Percentiles rank a stretch among this genome's conserved stretches.
phyloP scores from a whole-genome alignment of 2,888 invertebrate species.

The Steinernema hermaphroditum region DNA sequence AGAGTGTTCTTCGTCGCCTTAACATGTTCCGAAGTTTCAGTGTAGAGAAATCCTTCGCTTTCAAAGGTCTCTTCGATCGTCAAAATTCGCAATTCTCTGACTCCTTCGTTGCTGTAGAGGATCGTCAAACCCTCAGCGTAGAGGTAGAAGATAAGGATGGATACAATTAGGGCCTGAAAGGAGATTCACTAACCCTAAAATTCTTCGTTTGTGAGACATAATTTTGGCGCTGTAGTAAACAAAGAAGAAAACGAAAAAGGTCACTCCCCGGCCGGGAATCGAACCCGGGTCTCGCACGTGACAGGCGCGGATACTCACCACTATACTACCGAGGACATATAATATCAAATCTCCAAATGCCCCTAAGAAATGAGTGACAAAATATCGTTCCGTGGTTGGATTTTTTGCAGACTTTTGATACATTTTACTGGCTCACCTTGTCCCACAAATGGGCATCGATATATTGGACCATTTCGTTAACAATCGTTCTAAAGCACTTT shows the following conservation, averaged over 20 bases:
- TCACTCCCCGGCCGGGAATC: too few species aligned
- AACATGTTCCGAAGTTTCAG: neutral
- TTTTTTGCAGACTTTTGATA: too few species aligned
- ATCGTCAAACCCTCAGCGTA: neutral
- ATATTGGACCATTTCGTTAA: neutral
- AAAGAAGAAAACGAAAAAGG: neutral
- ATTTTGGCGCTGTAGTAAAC: too few species aligned
- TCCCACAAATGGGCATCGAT: neutral
- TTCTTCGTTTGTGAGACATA: too few species aligned
- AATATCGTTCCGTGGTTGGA: too few species aligned
- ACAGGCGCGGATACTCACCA: too few species aligned
- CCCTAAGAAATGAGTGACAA: too few species aligned
- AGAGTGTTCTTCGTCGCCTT: constrained; percentile 8
- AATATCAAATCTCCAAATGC: too few species aligned
- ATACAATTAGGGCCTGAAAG: neutral
- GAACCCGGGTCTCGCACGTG: too few species aligned
- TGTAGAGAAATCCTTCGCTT: neutral
- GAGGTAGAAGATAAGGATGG: neutral
- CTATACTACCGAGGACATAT: too few species aligned
- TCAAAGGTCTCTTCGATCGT: neutral
- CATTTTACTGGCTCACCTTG: neutral
- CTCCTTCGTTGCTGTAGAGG: neutral
- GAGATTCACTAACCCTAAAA: too few species aligned
- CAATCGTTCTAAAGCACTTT: neutral
- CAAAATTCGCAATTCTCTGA: neutral